Percentiles rank a stretch among this genome's conserved stretches.
These are phyloP conservation scores for Brachyistius frenatus DNA, from an alignment of 2,113 vertebrate genomes.

Conservation along the genomic window DNA sequence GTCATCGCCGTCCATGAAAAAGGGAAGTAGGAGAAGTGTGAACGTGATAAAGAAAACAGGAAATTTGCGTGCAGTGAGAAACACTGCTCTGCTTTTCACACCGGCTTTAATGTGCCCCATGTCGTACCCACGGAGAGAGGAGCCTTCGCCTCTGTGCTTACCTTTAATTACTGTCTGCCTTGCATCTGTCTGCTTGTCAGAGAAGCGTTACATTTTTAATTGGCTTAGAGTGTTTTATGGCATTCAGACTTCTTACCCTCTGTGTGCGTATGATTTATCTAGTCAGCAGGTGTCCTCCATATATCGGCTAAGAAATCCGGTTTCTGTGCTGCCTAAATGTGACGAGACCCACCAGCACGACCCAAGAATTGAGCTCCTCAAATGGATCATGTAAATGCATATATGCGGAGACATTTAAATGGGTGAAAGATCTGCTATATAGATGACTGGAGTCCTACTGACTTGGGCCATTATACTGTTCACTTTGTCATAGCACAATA, in stretches of 20 bases:
- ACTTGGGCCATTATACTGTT: conserved; percentile 1
- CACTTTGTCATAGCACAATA: not conserved
- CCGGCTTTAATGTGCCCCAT: conserved; percentile 34
- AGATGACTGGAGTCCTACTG: not conserved
- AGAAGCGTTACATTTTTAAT: conserved; percentile 65
- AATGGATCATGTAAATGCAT: not conserved
- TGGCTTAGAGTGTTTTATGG: conserved; percentile 37
- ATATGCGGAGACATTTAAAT: not conserved
- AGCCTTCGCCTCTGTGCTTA: conserved; percentile 16
- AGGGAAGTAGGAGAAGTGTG: conserved; percentile 71
- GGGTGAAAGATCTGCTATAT: not conserved
- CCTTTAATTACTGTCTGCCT: conserved; percentile 54
- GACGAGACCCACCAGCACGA: conserved; percentile 39
- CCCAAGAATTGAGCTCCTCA: conserved; percentile 19
- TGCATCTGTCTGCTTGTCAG: conserved; percentile 32
- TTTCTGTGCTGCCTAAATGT: conserved; percentile 45
- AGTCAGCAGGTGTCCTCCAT: conserved; percentile 53
- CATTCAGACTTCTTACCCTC: conserved; percentile 5
- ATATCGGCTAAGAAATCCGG: conserved; percentile 9
- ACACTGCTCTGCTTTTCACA: conserved; percentile 52
- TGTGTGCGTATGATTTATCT: conserved; percentile 60
- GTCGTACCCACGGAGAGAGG: conserved; percentile 5
- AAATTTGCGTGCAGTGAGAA: conserved; percentile 72
- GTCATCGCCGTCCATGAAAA: conserved; percentile 71
- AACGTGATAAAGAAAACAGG: conserved; percentile 82